These are phyloP conservation scores for Sussaba pulchella DNA, from an alignment of 2,888 invertebrate genomes.

Conservation along the genomic window DNA sequence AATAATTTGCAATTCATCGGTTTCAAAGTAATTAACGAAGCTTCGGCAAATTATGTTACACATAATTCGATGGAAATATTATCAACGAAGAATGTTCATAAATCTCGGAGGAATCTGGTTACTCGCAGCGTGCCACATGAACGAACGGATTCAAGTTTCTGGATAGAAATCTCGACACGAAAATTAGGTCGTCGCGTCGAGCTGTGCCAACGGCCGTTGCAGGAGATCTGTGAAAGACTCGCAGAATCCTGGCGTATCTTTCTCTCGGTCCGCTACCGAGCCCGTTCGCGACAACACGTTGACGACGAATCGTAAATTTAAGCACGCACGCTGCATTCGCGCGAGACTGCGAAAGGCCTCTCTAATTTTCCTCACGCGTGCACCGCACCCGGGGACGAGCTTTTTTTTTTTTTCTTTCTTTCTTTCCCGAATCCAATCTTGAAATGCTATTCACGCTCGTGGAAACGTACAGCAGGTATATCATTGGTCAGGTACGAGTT, in stretches of 20 bases:
- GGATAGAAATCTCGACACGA: conserved; percentile 54
- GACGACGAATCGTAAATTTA: conserved; percentile 32
- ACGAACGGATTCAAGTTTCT: conserved; percentile 56
- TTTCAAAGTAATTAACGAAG: too few relatives aligned
- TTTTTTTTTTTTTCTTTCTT: too few relatives aligned
- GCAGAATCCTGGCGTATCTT: background rate
- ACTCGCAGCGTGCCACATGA: conserved; percentile 26
- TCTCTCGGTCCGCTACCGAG: background rate
- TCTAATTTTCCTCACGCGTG: conserved; percentile 40
- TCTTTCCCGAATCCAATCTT: conserved; percentile 18
- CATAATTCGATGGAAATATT: too few relatives aligned
- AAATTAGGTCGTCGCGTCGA: conserved; percentile 55
- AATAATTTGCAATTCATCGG: too few relatives aligned
- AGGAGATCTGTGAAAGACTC: conserved; percentile 4
- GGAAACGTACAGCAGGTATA: conserved; percentile 2
- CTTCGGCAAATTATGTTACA: too few relatives aligned
- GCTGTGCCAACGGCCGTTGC: conserved; percentile 42
- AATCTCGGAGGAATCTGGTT: conserved; percentile 8
- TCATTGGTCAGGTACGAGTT: conserved; percentile 4
- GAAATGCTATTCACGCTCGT: conserved; percentile 23
- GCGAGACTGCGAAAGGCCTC: conserved; percentile 11
- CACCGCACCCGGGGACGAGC: too few relatives aligned
- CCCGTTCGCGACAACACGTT: background rate
- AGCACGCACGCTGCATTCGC: conserved; percentile 40
- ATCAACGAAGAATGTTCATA: background rate